Evolutionary conservation across 2,888 invertebrate genomes (phyloP), one percentile per base, ranked within the genome.

Genomic region (Drosophila limbata): DNA sequence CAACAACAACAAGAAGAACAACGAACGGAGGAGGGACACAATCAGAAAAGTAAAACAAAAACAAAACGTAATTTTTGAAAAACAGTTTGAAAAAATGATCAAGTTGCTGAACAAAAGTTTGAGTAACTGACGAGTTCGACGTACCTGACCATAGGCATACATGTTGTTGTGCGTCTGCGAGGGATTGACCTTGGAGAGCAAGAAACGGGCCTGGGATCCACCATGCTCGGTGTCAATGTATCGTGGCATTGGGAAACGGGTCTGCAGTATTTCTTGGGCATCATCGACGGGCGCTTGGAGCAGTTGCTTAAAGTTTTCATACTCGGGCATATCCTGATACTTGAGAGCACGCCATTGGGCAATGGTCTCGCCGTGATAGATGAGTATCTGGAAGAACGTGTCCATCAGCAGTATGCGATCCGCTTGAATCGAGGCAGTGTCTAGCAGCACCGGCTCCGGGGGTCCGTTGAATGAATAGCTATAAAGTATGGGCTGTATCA

Each of bases 131-230:
- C 3, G 19, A 2, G 19, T 2, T 1, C 19, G 19, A 89, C 90
- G 88, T 73, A 92, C 92, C 95, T 97, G 97, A 89, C 97, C 97
- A 93, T 98, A 98, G 44, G 97, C 96, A 93, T 98, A 98, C 97
- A 97, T 98, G 93, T 99, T 99, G 94, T 99, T 99, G 93, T 99
- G 99, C 17, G 99, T 99, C 93, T 98, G 97, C 88, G 99, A 99
- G n/a, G 99, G 99, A 93, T 99, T 99, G 68, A 99, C 99, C 95
- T 99, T 99, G 19, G 98, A 98, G 61, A 99, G 93, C 82, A 99
- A 94, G 94, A 99, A 99, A 79, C 99, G 95, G 13, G 99, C 99
- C 95, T 99, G 99, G 1, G 99, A 99, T 11, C 99, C 99, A n/a
- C 98, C 99, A 90, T 99, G 98, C 91, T 99, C 99, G 0, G 99